A percentile compares a stretch with the other conserved stretches of the same genome.
These are phyloP conservation scores for Xanthorhoe designata DNA, from an alignment of 2,888 invertebrate species.

Conservation along the genomic window DNA sequence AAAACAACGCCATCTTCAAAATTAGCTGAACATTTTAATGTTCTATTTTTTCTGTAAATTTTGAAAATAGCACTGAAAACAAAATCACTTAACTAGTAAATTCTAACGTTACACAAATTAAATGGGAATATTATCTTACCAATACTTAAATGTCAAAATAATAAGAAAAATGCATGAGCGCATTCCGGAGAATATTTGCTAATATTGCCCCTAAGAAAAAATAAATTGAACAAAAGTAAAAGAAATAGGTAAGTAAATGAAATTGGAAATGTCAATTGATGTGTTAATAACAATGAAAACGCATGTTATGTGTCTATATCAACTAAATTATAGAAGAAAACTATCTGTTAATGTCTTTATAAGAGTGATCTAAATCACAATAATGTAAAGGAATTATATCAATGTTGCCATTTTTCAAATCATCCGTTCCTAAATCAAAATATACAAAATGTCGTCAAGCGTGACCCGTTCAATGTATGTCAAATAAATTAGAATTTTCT, in stretches of 20 bases:
- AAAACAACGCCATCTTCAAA: slow-evolving; percentile 66
- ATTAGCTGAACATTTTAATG: slow-evolving; percentile 33
- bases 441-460: slow-evolving; percentile 33
- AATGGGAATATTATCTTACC: slow-evolving; percentile 80
- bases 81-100: slow-evolving; percentile 53
- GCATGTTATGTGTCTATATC: slow-evolving; percentile 64
- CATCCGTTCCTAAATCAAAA: slow-evolving; percentile 41
- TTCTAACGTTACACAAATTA: slow-evolving; percentile 72
- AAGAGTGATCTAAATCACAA: slow-evolving; percentile 81
- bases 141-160: slow-evolving; percentile 66
- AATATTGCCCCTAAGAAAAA: slow-evolving; percentile 51
- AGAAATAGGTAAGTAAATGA: slow-evolving; percentile 49
- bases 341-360: slow-evolving; percentile 85
- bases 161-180: slow-evolving; percentile 69
- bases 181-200: slow-evolving; percentile 56
- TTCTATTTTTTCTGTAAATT: slow-evolving; percentile 29
- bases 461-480: slow-evolving; percentile 26
- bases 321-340: slow-evolving; percentile 64
- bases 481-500: slow-evolving; percentile 33
- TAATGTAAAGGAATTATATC: slow-evolving; percentile 78
- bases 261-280: slow-evolving; percentile 73
- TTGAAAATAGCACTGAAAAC: slow-evolving; percentile 71
- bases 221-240: slow-evolving; percentile 53
- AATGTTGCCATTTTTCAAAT: slow-evolving; percentile 67
- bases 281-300: slow-evolving; percentile 60